phyloP scores from a whole-genome alignment of 2,797 vertebrate species.

The Ptychobarbus kaznakovi region DNA sequence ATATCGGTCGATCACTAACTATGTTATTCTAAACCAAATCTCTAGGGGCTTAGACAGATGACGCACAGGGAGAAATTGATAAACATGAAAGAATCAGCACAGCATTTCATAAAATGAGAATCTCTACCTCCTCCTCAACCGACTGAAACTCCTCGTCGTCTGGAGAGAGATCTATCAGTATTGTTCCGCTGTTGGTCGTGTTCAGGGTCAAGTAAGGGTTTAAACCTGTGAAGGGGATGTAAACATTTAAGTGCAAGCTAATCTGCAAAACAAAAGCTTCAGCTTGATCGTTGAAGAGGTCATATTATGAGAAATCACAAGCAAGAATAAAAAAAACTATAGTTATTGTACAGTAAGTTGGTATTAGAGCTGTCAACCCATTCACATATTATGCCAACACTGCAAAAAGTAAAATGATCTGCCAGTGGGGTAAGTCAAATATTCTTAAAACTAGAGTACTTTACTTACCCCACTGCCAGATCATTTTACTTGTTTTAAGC shows the following conservation, averaged over 20 bases:
- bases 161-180: constrained; percentile 92
- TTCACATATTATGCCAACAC: not conserved
- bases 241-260: not conserved
- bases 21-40: not conserved
- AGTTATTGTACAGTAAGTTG: not conserved
- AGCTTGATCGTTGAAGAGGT: constrained; percentile 2
- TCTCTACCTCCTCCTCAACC: constrained; percentile 92
- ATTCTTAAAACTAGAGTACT: no score
- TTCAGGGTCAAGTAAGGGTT: constrained; percentile 98
- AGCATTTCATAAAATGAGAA: not conserved
- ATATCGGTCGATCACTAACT: no score
- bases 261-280: constrained; percentile 14
- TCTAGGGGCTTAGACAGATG: not conserved
- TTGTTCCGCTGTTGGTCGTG: constrained; percentile 93
- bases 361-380: not conserved
- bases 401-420: no score
- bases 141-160: constrained; percentile 97
- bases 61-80: not conserved
- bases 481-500: no score
- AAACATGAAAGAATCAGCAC: not conserved
- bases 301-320: not conserved
- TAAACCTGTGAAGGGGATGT: constrained; percentile 77
- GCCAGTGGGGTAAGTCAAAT: no score
- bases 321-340: not conserved
- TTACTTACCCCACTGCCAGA: no score